These are phyloP conservation scores for Hemiprocne comata DNA, from an alignment of 2,113 vertebrate species.

Conservation along the genomic window DNA sequence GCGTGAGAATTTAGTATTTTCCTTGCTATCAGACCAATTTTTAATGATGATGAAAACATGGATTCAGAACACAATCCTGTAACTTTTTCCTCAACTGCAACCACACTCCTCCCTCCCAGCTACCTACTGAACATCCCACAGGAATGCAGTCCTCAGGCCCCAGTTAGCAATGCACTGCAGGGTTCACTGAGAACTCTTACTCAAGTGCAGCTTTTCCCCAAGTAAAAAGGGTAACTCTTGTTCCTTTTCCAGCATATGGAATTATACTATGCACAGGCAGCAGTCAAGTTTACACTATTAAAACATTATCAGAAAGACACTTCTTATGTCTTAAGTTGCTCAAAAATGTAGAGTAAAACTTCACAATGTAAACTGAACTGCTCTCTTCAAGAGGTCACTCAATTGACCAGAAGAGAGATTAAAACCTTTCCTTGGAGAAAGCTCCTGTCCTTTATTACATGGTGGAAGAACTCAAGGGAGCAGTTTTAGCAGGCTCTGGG, in stretches of 20 bases:
- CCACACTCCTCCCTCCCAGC: neutral
- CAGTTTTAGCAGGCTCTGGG: neutral
- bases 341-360: neutral
- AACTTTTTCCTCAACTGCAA: neutral
- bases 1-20: neutral
- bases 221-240: neutral
- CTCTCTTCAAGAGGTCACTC: neutral
- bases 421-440: neutral
- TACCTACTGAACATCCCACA: neutral
- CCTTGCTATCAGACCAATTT: neutral
- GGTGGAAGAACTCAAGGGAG: neutral
- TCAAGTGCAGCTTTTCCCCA: neutral
- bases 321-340: neutral
- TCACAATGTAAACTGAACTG: neutral
- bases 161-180: rapidly evolving
- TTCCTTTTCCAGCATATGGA: neutral
- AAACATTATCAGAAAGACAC: neutral
- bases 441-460: neutral
- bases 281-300: neutral
- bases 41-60: neutral
- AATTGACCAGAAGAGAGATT: neutral
- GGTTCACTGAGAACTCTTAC: neutral
- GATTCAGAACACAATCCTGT: neutral
- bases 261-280: neutral
- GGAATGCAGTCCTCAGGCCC: neutral